Evolutionary conservation across 2,113 vertebrate species (phyloP).

Genomic region (Cyprinodon variegatus): DNA sequence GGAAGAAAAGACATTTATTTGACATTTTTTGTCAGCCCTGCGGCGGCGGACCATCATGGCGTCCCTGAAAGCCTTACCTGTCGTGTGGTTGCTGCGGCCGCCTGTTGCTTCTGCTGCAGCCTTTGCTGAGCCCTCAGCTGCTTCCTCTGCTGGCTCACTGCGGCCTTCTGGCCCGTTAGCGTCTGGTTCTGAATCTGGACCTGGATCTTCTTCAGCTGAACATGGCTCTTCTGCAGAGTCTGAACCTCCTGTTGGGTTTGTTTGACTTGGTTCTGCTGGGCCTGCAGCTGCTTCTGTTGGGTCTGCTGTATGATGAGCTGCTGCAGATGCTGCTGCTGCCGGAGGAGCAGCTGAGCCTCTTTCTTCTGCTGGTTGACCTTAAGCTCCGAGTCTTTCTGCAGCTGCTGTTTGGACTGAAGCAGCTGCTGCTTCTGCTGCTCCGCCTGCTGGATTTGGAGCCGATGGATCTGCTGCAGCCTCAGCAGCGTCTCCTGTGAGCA

Average conservation of each 20-base stretch:
- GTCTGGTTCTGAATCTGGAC: conserved; percentile 65
- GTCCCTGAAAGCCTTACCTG: conserved; percentile 59
- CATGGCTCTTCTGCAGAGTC: conserved; percentile 56
- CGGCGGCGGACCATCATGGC: neutral
- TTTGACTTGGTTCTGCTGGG: conserved; percentile 47
- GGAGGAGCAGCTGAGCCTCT: conserved; percentile 63
- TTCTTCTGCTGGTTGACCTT: conserved; percentile 60
- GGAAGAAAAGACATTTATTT: conserved; percentile 11
- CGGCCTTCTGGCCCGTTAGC: conserved; percentile 27
- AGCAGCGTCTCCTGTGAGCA: conserved; percentile 79
- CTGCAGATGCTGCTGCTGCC: conserved; percentile 66
- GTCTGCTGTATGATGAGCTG: conserved; percentile 35
- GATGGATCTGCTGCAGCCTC: conserved; percentile 77
- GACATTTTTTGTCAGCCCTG: neutral
- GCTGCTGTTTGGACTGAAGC: conserved; percentile 26
- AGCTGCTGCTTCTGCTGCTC: conserved; percentile 60
- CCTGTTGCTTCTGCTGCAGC: conserved; percentile 61
- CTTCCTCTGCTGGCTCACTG: conserved; percentile 62
- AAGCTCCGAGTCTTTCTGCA: conserved; percentile 47
- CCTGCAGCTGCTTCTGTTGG: conserved; percentile 66
- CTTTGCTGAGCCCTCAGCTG: conserved; percentile 65
- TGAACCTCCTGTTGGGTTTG: conserved; percentile 43
- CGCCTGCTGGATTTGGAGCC: conserved; percentile 69
- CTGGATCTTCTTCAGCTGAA: conserved; percentile 63
- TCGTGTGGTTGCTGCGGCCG: conserved; percentile 56